phyloP scores from a whole-genome alignment of 1,140 invertebrate genomes.

The Meloidogyne chitwoodi region DNA sequence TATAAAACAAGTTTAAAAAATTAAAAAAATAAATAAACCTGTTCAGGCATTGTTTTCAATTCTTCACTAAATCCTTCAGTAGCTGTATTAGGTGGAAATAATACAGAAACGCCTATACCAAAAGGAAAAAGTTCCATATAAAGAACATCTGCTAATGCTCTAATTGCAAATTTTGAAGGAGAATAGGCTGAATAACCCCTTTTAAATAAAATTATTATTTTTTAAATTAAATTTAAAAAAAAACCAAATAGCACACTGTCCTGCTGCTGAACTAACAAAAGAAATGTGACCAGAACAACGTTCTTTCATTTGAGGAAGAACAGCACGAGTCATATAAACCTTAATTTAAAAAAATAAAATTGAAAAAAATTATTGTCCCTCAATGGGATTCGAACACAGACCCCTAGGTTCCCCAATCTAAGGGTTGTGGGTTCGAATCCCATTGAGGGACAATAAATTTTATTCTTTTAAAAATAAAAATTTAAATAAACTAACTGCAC shows the following conservation, averaged over 20 bases:
- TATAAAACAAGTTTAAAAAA: not conserved
- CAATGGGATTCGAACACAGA: no score
- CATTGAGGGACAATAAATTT: not conserved
- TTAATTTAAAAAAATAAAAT: constrained; percentile 14
- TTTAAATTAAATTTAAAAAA: not conserved
- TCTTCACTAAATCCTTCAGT: constrained; percentile 84
- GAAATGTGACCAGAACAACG: constrained; percentile 71
- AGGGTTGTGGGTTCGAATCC: not conserved
- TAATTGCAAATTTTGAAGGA: constrained; percentile 85
- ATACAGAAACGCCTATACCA: constrained; percentile 75
- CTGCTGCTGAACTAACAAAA: constrained; percentile 75
- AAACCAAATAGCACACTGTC: constrained; percentile 83
- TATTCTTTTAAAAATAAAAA: not conserved
- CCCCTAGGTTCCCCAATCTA: no score
- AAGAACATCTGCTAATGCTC: constrained; percentile 86
- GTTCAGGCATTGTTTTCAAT: constrained; percentile 62
- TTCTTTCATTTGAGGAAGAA: constrained; percentile 60
- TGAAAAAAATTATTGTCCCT: no score
- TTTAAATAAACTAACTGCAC: constrained; percentile 60
- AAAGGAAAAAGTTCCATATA: constrained; percentile 75
- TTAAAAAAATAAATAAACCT: constrained; percentile 20
- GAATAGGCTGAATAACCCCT: constrained; percentile 73
- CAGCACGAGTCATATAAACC: constrained; percentile 64
- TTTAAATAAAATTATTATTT: not conserved
- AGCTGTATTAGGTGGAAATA: constrained; percentile 90